Evolutionary conservation across 1,140 invertebrate species (phyloP), one percentile per base, ranked within the genome.

Genomic region (Zaprionus capensis): DNA sequence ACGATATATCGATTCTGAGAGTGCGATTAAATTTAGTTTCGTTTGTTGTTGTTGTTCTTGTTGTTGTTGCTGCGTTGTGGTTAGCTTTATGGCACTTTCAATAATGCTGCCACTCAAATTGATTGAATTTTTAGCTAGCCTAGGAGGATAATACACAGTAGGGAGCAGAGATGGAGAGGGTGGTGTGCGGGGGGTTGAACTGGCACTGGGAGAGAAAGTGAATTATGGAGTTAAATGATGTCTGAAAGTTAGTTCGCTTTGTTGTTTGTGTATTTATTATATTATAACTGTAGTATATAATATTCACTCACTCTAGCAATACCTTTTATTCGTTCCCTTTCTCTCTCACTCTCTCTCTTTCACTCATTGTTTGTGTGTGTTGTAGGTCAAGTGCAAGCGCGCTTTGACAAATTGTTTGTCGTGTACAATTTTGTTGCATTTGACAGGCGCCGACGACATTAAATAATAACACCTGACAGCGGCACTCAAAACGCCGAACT

Each of bases 311-410:
- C 55, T 20, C 26, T 56, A 15, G 2, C 15, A 44, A 6, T 44
- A 44, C 6, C 6, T 17, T n/a, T 49, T 20, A 26, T 11, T 34
- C 44, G 24, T 31, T 31, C 7, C 28, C 36, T 24, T 24, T 17
- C 15, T 49, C 14, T 46, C 9, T 15, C 17, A 5, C 41, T 5
- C 15, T 41, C 24, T 36, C 1, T 65, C 20, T 76, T 34, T 51
- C 5, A 61, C 24, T 49, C 41, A 53, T 4, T 55, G 12, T 36
- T 15, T 36, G 51, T 28, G 22, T 61, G 41, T 44, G 68, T 65
- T 88, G 78, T 88, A 81, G 85, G 81, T 88, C 85, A 88, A 90
- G 78, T 84, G 85, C 84, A 83, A 44, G 61, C 7, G 20, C 46
- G 46, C 77, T 69, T 71, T 83, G 77, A 87, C 83, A 87, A 87